Percentiles rank a stretch among this genome's conserved stretches.
Conservation (phyloP, 2,113 vertebrate genomes). For the Hippocampus zosterae region DNA sequence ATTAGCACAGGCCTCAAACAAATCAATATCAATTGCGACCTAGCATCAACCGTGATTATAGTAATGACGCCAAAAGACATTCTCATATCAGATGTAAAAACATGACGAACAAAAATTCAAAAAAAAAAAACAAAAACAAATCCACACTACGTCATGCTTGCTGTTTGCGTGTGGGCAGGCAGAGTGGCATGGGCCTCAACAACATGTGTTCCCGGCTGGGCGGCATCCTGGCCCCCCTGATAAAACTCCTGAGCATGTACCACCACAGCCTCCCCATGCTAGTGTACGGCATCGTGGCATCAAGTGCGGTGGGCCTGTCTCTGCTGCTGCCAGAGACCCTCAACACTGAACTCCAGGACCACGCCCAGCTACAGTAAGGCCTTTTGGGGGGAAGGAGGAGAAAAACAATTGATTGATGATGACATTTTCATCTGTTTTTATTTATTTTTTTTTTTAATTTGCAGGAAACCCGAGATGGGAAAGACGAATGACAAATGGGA, state of each 20-base stretch:
- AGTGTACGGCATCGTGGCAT: conserved; percentile 69
- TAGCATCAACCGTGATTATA: too few relatives aligned
- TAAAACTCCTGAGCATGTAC: conserved; percentile 72
- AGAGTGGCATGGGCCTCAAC: conserved; percentile 78
- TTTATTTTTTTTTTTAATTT: not conserved
- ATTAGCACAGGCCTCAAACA: too few relatives aligned
- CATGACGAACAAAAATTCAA: too few relatives aligned
- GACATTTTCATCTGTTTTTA: not conserved
- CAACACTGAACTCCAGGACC: conserved; percentile 70
- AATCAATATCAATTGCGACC: too few relatives aligned
- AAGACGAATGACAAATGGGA: not conserved
- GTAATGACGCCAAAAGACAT: too few relatives aligned
- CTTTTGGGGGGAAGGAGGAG: not conserved
- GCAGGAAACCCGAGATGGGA: not conserved
- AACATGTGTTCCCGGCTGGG: conserved; percentile 69
- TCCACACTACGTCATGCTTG: not conserved
- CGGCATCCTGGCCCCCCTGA: conserved; percentile 77
- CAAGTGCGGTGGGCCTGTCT: conserved; percentile 61
- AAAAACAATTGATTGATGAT: too few relatives aligned
- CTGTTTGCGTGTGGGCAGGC: conserved; percentile 56
- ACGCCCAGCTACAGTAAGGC: conserved; percentile 47
- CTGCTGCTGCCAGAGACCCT: conserved; percentile 79
- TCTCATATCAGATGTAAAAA: too few relatives aligned
- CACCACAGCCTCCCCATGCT: conserved; percentile 73
- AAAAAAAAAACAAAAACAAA: too few relatives aligned